These are phyloP conservation scores for Drymodes brunneopygia DNA, from an alignment of 2,113 vertebrate species.

Conservation along the genomic window DNA sequence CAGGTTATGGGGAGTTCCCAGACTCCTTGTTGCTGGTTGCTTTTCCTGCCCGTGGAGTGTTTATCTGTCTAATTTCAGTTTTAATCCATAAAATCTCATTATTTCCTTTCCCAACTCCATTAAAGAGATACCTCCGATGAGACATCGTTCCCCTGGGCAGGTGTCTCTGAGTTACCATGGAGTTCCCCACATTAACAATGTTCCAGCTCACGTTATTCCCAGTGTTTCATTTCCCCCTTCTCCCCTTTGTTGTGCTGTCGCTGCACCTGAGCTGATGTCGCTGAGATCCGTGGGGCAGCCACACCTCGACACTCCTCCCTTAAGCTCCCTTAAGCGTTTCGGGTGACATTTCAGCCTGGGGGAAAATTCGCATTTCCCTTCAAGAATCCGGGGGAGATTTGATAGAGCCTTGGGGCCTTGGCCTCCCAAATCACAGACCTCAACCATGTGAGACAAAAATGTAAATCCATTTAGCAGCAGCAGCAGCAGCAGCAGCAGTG, in stretches of 20 bases:
- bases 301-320: not conserved
- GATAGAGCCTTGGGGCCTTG: not conserved
- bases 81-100: slow-evolving; percentile 21
- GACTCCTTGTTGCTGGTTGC: not conserved
- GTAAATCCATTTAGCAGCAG: not conserved
- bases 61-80: not conserved
- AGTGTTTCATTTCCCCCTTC: too few relatives aligned
- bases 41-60: not conserved
- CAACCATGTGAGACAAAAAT: not conserved
- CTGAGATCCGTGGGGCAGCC: not conserved
- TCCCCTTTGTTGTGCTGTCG: not conserved
- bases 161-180: not conserved
- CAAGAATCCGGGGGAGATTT: not conserved
- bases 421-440: not conserved
- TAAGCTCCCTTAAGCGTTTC: not conserved
- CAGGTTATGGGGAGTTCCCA: not conserved
- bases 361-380: not conserved
- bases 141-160: not conserved
- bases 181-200: not conserved
- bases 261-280: not conserved
- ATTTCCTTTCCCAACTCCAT: not conserved
- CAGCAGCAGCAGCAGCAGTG: not conserved
- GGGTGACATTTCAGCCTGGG: not conserved
- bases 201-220: not conserved
- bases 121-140: not conserved